Base-by-base conservation (phyloP, 1,140 invertebrate species). In the Rhizoglyphus robini region DNA sequence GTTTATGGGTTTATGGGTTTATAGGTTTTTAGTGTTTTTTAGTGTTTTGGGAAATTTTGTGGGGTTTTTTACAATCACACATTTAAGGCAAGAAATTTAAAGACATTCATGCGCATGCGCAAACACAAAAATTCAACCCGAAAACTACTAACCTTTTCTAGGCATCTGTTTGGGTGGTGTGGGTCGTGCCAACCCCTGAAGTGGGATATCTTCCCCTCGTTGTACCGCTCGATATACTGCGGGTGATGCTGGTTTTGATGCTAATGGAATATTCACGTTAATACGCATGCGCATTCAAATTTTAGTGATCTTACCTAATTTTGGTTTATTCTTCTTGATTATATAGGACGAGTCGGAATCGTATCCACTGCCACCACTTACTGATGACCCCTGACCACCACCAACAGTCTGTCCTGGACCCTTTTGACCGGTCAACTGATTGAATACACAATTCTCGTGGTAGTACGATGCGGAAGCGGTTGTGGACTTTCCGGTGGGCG, bases 291-390 rank as follows among this genome's bases (percentile, higher is more conserved):
- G n/a, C n/a, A n/a, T n/a, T n/a, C n/a, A n/a, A n/a, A n/a, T n/a
- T n/a, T n/a, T n/a, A n/a, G 23, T 25, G 20, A 4, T n/a, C 29
- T 29, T 65, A 57, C 48, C n/a, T 32, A n/a, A 38, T 29, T 57
- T 63, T 20, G 38, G 38, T 36, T 67, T 61, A 27, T 65, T 67
- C 49, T 64, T 54, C 15, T 36, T 54, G 23, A 67, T 54, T 34
- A 67, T 67, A 27, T 67, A 67, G 8, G 66, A 64, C 1, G 66
- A 67, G 60, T 67, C 66, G 30, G 66, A 67, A 58, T 67, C 66
- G 61, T 67, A 67, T 11, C 66, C 66, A 30, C 51, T 49, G 25
- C 63, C 63, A 59, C 57, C 34, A 38, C 29, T 13, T 13, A 29
- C 11, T 38, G 30, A n/a, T n/a, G n/a, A n/a, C n/a, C n/a, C n/a